Percentiles rank a stretch among this genome's conserved stretches.
These are phyloP conservation scores for Drosophila bocqueti DNA, from an alignment of 1,140 invertebrate species.

Conservation along the genomic window DNA sequence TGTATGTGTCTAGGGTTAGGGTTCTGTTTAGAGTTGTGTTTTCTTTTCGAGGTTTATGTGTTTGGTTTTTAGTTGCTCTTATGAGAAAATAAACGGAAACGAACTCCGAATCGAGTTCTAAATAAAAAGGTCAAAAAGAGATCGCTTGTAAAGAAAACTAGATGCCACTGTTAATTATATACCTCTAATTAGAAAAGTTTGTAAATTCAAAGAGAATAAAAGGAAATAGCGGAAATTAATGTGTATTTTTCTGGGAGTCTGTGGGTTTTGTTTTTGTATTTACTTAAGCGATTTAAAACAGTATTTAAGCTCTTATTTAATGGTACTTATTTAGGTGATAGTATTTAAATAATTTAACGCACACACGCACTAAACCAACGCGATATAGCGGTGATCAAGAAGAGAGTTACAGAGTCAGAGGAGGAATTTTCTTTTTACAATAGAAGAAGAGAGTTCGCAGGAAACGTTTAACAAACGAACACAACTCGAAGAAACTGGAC, in stretches of 20 bases:
- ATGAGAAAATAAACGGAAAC: constrained; percentile 58
- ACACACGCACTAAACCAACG: constrained; percentile 81
- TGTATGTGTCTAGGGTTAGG: constrained; percentile 37
- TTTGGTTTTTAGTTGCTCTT: constrained; percentile 76
- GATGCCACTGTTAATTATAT: constrained; percentile 20
- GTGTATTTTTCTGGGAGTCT: constrained; percentile 55
- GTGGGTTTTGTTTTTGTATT: constrained; percentile 44
- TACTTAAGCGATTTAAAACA: constrained; percentile 65
- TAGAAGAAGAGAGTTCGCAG: constrained; percentile 8
- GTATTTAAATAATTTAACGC: constrained; percentile 86
- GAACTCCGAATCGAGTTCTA: constrained; percentile 52
- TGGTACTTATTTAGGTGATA: constrained; percentile 55
- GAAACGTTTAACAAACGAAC: constrained; percentile 26
- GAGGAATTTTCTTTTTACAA: constrained; percentile 34
- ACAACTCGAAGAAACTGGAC: constrained; percentile 25
- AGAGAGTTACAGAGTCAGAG: neutral
- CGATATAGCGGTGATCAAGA: neutral
- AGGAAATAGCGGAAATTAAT: constrained; percentile 61
- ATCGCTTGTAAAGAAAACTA: constrained; percentile 47
- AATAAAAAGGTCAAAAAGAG: constrained; percentile 54
- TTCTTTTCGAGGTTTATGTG: constrained; percentile 61
- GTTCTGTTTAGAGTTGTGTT: constrained; percentile 55
- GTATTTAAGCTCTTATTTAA: constrained; percentile 61
- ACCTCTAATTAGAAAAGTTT: constrained; percentile 51
- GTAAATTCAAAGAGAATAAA: constrained; percentile 68